Evolutionary conservation across 2,888 invertebrate species (phyloP).

Genomic region (Brachyptera risi): DNA sequence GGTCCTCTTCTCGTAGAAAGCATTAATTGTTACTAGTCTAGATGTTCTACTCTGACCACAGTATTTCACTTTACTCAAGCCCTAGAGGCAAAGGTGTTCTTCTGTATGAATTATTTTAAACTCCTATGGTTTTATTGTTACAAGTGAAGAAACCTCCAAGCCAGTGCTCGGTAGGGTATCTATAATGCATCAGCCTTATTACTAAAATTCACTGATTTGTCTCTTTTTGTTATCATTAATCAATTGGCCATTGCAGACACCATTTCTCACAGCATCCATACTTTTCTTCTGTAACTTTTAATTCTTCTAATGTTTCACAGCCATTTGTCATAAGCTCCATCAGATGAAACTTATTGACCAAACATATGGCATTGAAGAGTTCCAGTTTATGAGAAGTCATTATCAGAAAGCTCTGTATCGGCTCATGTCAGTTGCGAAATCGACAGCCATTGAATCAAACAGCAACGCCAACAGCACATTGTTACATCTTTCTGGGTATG

Average conservation of each 20-base stretch:
- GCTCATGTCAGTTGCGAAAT: slow-evolving; percentile 56
- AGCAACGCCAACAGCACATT: slow-evolving; percentile 9
- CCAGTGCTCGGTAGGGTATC: no score
- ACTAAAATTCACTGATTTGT: no score
- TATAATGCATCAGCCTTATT: no score
- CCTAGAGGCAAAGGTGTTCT: no score
- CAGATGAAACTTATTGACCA: slow-evolving; percentile 66
- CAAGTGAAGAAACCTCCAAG: no score
- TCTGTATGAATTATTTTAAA: no score
- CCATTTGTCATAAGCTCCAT: slow-evolving; percentile 63
- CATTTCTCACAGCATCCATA: not conserved
- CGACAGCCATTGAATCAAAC: slow-evolving; percentile 4
- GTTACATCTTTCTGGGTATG: slow-evolving; percentile 23
- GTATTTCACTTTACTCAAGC: no score
- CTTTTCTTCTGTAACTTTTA: not conserved
- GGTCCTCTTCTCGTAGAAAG: no score
- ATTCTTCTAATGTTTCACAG: slow-evolving; percentile 36
- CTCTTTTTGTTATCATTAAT: no score
- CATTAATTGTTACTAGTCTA: no score
- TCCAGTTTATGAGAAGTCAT: slow-evolving; percentile 63
- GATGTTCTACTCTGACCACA: no score
- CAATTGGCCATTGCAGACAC: not conserved
- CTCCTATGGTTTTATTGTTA: no score
- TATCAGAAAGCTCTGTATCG: slow-evolving; percentile 64
- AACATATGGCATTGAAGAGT: slow-evolving; percentile 64